phyloP scores from a whole-genome alignment of 1,140 invertebrate species.

The Calliopsis andreniformis region DNA sequence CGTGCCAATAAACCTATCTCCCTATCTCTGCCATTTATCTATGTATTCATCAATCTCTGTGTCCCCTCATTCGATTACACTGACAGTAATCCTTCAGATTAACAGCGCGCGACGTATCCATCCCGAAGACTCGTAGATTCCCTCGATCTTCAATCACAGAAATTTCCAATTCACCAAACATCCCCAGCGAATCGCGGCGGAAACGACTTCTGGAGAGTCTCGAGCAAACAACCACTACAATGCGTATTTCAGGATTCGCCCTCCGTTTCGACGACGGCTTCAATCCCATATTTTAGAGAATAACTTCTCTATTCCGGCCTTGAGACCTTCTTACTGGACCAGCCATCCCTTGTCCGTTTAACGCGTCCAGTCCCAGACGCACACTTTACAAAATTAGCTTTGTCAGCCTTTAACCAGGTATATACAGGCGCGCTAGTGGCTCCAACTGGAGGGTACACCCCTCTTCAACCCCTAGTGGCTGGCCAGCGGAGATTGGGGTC shows the following conservation, averaged over 20 bases:
- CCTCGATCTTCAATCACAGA: neutral
- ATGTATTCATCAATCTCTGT: too few species aligned
- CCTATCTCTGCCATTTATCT: too few species aligned
- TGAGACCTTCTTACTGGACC: slow-evolving; percentile 1
- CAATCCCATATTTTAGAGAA: slow-evolving; percentile 35
- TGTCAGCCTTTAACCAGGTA: slow-evolving; percentile 52
- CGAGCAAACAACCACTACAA: slow-evolving; percentile 13
- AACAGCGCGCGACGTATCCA: too few species aligned
- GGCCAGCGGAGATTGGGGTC: slow-evolving; percentile 21
- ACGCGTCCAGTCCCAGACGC: slow-evolving; percentile 49
- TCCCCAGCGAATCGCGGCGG: neutral
- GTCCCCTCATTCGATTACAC: too few species aligned
- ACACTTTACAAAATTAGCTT: slow-evolving; percentile 60
- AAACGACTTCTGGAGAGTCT: slow-evolving; percentile 27
- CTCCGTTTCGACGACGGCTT: slow-evolving; percentile 4
- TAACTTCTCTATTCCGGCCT: neutral
- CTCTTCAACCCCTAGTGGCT: slow-evolving; percentile 4
- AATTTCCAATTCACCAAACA: slow-evolving; percentile 28
- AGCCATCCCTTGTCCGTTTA: neutral
- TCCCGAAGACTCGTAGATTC: neutral
- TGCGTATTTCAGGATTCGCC: slow-evolving; percentile 34
- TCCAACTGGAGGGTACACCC: slow-evolving; percentile 19
- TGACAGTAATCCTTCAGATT: too few species aligned
- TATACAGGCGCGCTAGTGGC: neutral
- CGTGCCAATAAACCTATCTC: too few species aligned